phyloP scores from a whole-genome alignment of 2,113 vertebrate genomes.

The Mus spicilegus region DNA sequence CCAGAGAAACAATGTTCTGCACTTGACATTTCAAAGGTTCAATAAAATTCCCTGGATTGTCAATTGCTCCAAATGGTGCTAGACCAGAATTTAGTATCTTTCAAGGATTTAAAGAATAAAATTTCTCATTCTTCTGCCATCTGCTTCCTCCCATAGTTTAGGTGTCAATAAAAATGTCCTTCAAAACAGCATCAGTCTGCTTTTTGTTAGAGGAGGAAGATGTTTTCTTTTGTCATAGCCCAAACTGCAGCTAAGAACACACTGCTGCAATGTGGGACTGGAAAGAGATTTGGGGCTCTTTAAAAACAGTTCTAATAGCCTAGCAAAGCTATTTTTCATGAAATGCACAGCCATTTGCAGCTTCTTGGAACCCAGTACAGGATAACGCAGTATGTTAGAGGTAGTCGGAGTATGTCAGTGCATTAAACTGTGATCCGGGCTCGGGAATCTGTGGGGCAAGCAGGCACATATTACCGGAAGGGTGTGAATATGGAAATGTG shows the following conservation, averaged over 20 bases:
- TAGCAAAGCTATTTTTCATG: slow-evolving; percentile 26
- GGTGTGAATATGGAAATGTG: background rate
- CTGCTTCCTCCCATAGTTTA: slow-evolving; percentile 17
- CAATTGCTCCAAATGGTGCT: slow-evolving; percentile 27
- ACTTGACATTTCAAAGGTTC: slow-evolving; percentile 19
- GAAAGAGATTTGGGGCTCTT: slow-evolving; percentile 22
- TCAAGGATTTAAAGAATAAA: background rate
- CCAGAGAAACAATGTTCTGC: background rate
- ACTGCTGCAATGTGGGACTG: background rate
- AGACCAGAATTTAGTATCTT: slow-evolving; percentile 4
- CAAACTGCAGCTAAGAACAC: slow-evolving; percentile 59
- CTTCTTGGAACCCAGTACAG: background rate
- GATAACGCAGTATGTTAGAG: slow-evolving; percentile 1
- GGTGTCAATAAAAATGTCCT: background rate
- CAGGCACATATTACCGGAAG: background rate
- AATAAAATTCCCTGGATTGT: slow-evolving; percentile 30
- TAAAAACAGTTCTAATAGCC: background rate
- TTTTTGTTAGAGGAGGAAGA: background rate
- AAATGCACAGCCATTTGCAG: background rate
- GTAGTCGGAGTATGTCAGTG: background rate
- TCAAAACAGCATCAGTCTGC: slow-evolving; percentile 26
- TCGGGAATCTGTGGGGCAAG: background rate
- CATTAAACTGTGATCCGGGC: background rate
- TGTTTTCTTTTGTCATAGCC: background rate
- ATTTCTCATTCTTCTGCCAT: slow-evolving; percentile 5